Percentiles rank a stretch among this genome's conserved stretches.
Conservation (phyloP, 2,888 invertebrate genomes). For the Lepidocyrtinus sp. region DNA sequence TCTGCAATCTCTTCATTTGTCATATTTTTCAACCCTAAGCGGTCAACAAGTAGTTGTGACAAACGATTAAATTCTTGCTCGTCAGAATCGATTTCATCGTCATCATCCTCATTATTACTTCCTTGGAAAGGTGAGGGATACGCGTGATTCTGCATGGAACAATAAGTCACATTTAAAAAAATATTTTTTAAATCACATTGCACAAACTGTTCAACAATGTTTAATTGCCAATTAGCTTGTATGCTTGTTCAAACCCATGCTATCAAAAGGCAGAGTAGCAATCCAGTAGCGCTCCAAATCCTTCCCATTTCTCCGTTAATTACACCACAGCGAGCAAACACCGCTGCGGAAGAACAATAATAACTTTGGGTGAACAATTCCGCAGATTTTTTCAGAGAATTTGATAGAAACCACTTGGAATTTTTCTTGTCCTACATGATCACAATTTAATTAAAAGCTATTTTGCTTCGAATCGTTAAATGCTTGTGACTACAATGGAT, state of each 20-base stretch:
- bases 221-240: not conserved
- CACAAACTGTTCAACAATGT: not conserved
- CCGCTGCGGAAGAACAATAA: not conserved
- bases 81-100: slow-evolving; percentile 42
- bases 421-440: not conserved
- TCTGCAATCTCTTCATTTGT: slow-evolving; percentile 29
- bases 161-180: slow-evolving; percentile 9
- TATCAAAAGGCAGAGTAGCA: slow-evolving; percentile 38
- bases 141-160: slow-evolving; percentile 27
- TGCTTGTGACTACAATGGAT: not conserved
- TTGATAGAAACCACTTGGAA: too few relatives aligned
- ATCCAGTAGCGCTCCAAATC: slow-evolving; percentile 19
- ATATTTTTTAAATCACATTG: too few relatives aligned
- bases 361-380: not conserved
- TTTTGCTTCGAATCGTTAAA: not conserved
- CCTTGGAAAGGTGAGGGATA: slow-evolving; percentile 22
- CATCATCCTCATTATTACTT: slow-evolving; percentile 28
- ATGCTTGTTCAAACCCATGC: slow-evolving; percentile 36
- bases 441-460: slow-evolving; percentile 6
- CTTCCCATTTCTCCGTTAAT: slow-evolving; percentile 22
- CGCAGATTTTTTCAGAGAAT: not conserved
- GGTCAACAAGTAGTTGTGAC: not conserved
- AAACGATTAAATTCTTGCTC: slow-evolving; percentile 25
- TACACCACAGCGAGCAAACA: not conserved
- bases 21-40: slow-evolving; percentile 21